Evolutionary conservation across 1,140 invertebrate species (phyloP).

Genomic region (Scaptomyza graminum): DNA sequence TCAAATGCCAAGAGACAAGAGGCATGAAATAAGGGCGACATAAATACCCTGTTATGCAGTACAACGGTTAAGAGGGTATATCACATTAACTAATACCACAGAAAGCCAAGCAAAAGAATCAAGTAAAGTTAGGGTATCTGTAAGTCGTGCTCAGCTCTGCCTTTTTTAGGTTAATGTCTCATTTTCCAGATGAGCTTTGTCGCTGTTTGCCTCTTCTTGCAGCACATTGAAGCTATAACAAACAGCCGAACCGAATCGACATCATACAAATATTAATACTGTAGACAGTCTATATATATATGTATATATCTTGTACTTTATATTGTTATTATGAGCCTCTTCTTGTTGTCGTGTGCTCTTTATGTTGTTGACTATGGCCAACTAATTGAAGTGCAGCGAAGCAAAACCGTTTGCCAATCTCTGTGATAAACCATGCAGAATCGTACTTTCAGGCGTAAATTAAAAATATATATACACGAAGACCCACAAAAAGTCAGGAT

Average conservation of each 20-base stretch:
- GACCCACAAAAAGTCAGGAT: slow-evolving; percentile 18
- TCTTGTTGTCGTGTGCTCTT: slow-evolving; percentile 30
- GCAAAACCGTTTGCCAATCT: slow-evolving; percentile 79
- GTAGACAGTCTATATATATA: slow-evolving; percentile 5
- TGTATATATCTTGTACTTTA: slow-evolving; percentile 20
- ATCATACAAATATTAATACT: slow-evolving; percentile 32
- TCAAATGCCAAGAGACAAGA: slow-evolving; percentile 29
- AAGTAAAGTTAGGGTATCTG: slow-evolving; percentile 1
- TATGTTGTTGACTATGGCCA: slow-evolving; percentile 60
- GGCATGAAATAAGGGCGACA: slow-evolving; percentile 9
- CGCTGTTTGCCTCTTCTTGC: slow-evolving; percentile 19
- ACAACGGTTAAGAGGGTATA: no score
- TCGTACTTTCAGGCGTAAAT: slow-evolving; percentile 78
- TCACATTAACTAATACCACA: no score
- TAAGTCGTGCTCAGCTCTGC: slow-evolving; percentile 2
- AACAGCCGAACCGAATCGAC: slow-evolving; percentile 41
- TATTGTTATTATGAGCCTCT: slow-evolving; percentile 31
- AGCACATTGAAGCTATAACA: slow-evolving; percentile 49
- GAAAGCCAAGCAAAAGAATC: not conserved
- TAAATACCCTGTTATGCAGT: slow-evolving; percentile 2
- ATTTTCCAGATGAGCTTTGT: slow-evolving; percentile 66
- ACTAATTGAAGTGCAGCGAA: slow-evolving; percentile 81
- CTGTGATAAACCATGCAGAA: slow-evolving; percentile 80
- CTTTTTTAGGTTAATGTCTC: slow-evolving; percentile 35
- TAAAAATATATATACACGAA: slow-evolving; percentile 79